A percentile compares a stretch with the other conserved stretches of the same genome.
phyloP scores from a whole-genome alignment of 2,113 vertebrate genomes.

The Chloropsis hardwickii region DNA sequence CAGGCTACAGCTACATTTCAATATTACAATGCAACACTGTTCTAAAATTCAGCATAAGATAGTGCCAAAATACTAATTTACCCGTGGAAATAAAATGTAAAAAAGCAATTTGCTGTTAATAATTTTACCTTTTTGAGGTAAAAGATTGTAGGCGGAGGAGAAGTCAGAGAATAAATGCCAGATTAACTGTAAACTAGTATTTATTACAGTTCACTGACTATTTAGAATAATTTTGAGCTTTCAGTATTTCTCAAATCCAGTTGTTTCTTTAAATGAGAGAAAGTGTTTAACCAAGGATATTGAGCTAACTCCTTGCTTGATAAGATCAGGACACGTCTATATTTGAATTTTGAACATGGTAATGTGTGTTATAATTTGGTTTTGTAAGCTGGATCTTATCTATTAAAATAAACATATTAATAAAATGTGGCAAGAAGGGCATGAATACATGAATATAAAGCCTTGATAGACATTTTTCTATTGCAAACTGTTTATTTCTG shows the following conservation, averaged over 20 bases:
- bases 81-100: neutral
- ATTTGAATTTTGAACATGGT: conserved; percentile 15
- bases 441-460: conserved; percentile 51
- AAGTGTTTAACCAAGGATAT: neutral
- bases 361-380: neutral
- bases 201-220: conserved; percentile 35
- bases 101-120: neutral
- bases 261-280: conserved; percentile 21
- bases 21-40: neutral
- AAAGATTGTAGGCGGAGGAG: neutral
- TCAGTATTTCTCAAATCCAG: neutral
- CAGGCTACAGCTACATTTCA: neutral
- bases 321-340: neutral
- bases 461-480: neutral
- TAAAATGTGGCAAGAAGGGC: conserved; percentile 19
- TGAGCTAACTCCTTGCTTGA: neutral
- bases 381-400: conserved; percentile 46
- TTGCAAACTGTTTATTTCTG: conserved; percentile 20
- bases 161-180: neutral
- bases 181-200: conserved; percentile 1
- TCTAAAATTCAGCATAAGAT: neutral
- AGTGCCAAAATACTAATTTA: neutral
- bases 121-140: conserved; percentile 18
- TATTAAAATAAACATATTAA: conserved; percentile 39
- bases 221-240: conserved; percentile 7